These are phyloP conservation scores for Ivindomyrus marchei DNA, from an alignment of 2,113 vertebrate genomes.

Conservation along the genomic window DNA sequence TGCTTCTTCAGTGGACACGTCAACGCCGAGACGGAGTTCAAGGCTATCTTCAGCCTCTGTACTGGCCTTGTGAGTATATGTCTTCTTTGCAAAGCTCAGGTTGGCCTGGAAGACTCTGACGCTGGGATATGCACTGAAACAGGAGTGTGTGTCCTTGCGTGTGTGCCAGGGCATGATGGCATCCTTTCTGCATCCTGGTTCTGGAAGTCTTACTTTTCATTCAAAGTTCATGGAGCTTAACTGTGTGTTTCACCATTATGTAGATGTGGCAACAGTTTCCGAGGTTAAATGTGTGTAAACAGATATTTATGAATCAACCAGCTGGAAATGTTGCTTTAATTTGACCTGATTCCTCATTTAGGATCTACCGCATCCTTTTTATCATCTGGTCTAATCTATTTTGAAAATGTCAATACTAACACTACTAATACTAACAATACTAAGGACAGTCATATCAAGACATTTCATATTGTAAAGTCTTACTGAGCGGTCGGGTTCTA, in stretches of 20 bases:
- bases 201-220: not conserved
- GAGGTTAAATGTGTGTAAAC: not conserved
- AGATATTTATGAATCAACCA: not conserved
- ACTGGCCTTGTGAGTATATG: conserved; percentile 83
- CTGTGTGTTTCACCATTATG: not conserved
- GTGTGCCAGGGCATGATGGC: not conserved
- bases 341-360: not conserved
- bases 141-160: not conserved
- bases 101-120: not conserved
- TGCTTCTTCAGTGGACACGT: conserved; percentile 92
- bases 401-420: not conserved
- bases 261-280: not conserved
- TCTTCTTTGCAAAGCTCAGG: not conserved
- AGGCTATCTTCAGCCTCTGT: conserved; percentile 84
- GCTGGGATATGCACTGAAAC: not conserved
- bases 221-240: not conserved
- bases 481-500: not conserved
- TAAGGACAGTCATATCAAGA: not conserved
- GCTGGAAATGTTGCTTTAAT: not conserved
- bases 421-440: too few species aligned
- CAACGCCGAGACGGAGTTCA: conserved; percentile 61
- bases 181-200: not conserved
- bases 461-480: not conserved
- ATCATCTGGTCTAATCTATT: not conserved
- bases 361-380: not conserved